Evolutionary conservation across 2,888 invertebrate species (phyloP), one percentile per base, ranked within the genome.

Genomic region (Priocnemis perturbator): DNA sequence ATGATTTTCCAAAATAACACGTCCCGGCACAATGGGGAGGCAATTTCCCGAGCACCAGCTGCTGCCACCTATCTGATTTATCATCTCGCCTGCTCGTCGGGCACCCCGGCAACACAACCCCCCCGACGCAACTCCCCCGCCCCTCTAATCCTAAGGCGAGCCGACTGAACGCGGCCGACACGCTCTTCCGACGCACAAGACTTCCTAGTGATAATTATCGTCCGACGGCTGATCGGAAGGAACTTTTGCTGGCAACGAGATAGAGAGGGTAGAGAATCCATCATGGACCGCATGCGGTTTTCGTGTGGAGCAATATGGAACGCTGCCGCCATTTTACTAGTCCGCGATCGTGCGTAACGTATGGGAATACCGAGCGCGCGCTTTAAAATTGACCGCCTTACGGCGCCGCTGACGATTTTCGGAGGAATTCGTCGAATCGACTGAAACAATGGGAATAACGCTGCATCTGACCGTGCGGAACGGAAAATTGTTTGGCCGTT

Each of bases 1-100:
- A 87, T 87, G 87, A 87, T 87, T 88, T 88, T 88, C 87, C 87
- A 84, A 87, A 88, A 87, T 83, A 84, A 81, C 84, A 81, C 77
- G 79, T 82, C 74, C 77, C 76, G 73, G 71, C 67, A 81, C 81
- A 81, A 81, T 80, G 76, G 76, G 68, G 76, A 81, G 77, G 71
- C 83, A 85, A 85, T 87, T 87, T 87, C 83, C 86, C 86, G 86
- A 73, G 81, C 73, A 85, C 86, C 88, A 88, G 87, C 87, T 88
- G 88, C 85, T 77, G 81, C 84, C 81, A 81, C 82, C 84, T 84
- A 84, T 84, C 86, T 84, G 85, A 88, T 87, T 87, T 87, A 87
- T 86, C 84, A 84, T 84, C 83, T 81, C 77, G 76, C 78, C 76
- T 78, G 71, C 58, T 72, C 67, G 50, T 50, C 67, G 63, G 44